Evolutionary conservation across 2,797 vertebrate genomes (phyloP).

Genomic region (Premnoplex brunnescens): DNA sequence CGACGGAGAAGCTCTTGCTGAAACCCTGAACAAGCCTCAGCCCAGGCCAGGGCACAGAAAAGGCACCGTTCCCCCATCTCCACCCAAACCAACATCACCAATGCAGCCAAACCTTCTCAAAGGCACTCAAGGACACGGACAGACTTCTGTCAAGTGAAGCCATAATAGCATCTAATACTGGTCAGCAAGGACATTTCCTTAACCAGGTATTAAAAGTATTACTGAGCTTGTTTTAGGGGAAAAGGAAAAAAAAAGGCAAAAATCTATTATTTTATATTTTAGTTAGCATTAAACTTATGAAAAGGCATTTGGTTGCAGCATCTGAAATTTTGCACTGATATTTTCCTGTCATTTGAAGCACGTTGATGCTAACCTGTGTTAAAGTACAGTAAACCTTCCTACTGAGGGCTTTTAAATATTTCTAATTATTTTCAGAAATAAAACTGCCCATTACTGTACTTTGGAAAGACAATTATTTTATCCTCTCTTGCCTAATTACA

Average conservation of each 20-base stretch:
- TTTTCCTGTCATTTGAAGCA: background rate
- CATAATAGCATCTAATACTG: too few relatives aligned
- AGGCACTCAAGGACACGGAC: background rate
- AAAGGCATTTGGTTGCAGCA: background rate
- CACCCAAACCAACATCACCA: accelerated
- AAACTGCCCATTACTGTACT: background rate
- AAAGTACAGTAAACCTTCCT: background rate
- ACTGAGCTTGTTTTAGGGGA: background rate
- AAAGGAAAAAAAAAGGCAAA: background rate
- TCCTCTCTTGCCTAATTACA: background rate
- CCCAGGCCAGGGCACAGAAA: background rate
- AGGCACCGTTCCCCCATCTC: accelerated
- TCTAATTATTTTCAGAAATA: background rate
- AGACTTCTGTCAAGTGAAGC: background rate
- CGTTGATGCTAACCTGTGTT: background rate
- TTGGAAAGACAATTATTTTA: background rate
- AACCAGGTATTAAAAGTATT: background rate
- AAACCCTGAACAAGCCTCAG: background rate
- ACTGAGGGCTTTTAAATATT: background rate
- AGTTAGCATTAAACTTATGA: background rate
- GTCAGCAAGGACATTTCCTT: background rate
- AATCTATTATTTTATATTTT: background rate
- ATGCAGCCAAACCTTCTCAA: background rate
- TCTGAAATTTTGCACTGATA: background rate
- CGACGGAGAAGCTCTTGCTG: background rate